A percentile compares a stretch with the other conserved stretches of the same genome.
Evolutionary conservation across 2,888 invertebrate species (phyloP).

Genomic region (Macaria liturata): DNA sequence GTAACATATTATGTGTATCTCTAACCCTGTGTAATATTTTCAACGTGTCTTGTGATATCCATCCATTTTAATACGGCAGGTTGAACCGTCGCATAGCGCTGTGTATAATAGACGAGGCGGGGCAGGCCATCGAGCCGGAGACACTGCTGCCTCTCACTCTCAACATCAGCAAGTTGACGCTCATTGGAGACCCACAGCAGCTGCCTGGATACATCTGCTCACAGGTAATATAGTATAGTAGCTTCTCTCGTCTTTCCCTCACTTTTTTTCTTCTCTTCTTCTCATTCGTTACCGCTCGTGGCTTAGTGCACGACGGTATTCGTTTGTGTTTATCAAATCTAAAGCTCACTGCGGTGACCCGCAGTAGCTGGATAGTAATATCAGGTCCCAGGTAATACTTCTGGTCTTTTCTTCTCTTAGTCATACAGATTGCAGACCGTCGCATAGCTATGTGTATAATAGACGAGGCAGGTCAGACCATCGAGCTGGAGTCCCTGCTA

Average conservation of each 20-base stretch:
- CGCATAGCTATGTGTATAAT: slow-evolving; percentile 88
- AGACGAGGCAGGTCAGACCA: slow-evolving; percentile 94
- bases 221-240: slow-evolving; percentile 67
- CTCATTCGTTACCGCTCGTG: too few species aligned
- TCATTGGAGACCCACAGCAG: slow-evolving; percentile 95
- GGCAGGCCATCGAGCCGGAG: slow-evolving; percentile 93
- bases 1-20: too few species aligned
- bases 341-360: too few species aligned
- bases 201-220: slow-evolving; percentile 91
- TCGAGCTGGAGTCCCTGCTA: slow-evolving; percentile 91
- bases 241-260: too few species aligned
- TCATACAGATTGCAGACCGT: slow-evolving; percentile 32
- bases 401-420: too few species aligned
- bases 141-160: slow-evolving; percentile 90
- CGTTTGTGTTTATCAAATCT: too few species aligned
- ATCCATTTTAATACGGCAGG: slow-evolving; percentile 38
- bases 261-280: too few species aligned
- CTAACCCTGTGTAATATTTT: too few species aligned
- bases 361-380: too few species aligned
- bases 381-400: too few species aligned
- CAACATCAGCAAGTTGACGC: slow-evolving; percentile 88
- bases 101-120: slow-evolving; percentile 94
- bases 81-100: slow-evolving; percentile 77
- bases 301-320: too few species aligned
- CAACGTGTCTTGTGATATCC: too few species aligned